Percentiles rank a stretch among this genome's conserved stretches.
These are phyloP conservation scores for Zophobas atratus DNA, from an alignment of 1,140 invertebrate species.

Conservation along the genomic window DNA sequence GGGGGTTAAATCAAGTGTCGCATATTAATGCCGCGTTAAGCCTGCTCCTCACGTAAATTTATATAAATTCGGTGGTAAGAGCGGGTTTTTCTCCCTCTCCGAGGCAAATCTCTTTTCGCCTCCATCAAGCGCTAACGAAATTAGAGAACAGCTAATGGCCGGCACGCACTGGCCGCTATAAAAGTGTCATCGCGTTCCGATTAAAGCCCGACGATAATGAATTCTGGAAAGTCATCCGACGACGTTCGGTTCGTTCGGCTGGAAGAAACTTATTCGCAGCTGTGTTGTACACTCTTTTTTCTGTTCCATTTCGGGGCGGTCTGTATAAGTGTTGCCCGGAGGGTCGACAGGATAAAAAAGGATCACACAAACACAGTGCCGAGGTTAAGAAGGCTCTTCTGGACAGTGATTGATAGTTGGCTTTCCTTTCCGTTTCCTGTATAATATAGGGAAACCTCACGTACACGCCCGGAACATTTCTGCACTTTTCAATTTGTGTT, in stretches of 20 bases:
- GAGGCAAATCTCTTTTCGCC: not conserved
- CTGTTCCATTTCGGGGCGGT: constrained; percentile 40
- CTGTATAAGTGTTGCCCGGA: constrained; percentile 34
- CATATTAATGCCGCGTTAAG: constrained; percentile 33
- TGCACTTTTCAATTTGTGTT: constrained; percentile 47
- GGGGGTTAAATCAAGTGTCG: constrained; percentile 24
- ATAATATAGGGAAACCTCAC: constrained; percentile 50
- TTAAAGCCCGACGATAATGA: constrained; percentile 21
- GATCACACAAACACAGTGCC: constrained; percentile 46
- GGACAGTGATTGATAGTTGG: constrained; percentile 52
- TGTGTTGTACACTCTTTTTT: constrained; percentile 40
- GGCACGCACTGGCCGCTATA: not conserved
- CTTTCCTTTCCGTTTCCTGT: constrained; percentile 45
- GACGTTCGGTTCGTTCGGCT: constrained; percentile 5
- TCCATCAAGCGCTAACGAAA: constrained; percentile 10
- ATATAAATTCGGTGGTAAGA: constrained; percentile 23
- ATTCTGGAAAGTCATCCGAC: constrained; percentile 22
- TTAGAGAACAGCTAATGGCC: constrained; percentile 23
- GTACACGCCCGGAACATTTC: constrained; percentile 41
- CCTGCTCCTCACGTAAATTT: constrained; percentile 15
- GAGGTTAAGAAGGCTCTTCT: constrained; percentile 47
- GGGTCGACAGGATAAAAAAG: constrained; percentile 49
- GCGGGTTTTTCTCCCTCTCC: not conserved
- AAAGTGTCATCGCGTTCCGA: constrained; percentile 30
- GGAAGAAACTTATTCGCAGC: constrained; percentile 40